These are phyloP conservation scores for Tetrapedia diversipes DNA, from an alignment of 2,888 invertebrate genomes.

Conservation along the genomic window DNA sequence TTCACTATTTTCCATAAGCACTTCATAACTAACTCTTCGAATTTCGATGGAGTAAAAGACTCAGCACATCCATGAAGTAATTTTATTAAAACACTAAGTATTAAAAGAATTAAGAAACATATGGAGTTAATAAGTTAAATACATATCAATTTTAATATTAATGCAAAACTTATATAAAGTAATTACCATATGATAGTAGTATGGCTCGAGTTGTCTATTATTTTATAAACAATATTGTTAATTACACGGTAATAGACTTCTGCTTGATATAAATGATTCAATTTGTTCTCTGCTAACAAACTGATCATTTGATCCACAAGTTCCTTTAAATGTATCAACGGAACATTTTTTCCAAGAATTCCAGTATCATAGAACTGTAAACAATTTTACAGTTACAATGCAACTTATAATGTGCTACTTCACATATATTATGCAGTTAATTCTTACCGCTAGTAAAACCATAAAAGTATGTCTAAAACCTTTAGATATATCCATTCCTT, in stretches of 20 bases:
- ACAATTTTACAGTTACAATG: slow-evolving; percentile 56
- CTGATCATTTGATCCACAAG: slow-evolving; percentile 89
- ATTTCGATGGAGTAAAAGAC: slow-evolving; percentile 87
- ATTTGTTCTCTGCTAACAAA: slow-evolving; percentile 88
- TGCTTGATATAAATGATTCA: slow-evolving; percentile 86
- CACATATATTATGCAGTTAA: slow-evolving; percentile 1
- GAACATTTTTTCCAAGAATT: slow-evolving; percentile 87
- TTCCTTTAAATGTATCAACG: slow-evolving; percentile 87
- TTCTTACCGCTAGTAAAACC: slow-evolving; percentile 84
- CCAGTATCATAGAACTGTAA: slow-evolving; percentile 86
- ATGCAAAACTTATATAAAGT: background rate
- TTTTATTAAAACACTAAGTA: slow-evolving; percentile 91
- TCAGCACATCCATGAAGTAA: slow-evolving; percentile 93
- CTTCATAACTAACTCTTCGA: slow-evolving; percentile 93
- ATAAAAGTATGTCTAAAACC: slow-evolving; percentile 84
- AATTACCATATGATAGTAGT: slow-evolving; percentile 89
- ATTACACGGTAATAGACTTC: slow-evolving; percentile 89
- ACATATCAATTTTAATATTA: background rate
- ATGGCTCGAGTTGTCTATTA: slow-evolving; percentile 90
- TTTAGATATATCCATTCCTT: slow-evolving; percentile 83
- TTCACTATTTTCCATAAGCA: slow-evolving; percentile 98
- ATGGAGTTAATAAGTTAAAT: background rate
- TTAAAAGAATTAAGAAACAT: slow-evolving; percentile 29
- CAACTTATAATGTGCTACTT: background rate
- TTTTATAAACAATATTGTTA: slow-evolving; percentile 90